A percentile compares a stretch with the other conserved stretches of the same genome.
Conservation (phyloP, 2,888 invertebrate species). For the Andrena minutula region DNA sequence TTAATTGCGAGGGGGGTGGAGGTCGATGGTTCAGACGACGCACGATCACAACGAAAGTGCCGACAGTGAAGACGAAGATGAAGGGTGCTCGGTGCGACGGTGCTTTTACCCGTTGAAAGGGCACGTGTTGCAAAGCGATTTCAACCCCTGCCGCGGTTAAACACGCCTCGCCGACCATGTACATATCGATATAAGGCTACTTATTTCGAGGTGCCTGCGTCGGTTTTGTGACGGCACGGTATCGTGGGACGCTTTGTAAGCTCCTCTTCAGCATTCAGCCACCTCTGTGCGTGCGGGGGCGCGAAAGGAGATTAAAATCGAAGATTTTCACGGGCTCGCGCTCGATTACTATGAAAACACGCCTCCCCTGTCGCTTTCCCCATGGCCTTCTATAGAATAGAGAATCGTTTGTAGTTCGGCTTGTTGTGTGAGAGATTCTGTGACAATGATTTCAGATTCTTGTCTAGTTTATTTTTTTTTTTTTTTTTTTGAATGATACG, state of each 20-base stretch:
- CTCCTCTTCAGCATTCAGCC: constrained; percentile 6
- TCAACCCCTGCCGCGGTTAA: constrained; percentile 62
- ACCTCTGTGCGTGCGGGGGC: constrained; percentile 6
- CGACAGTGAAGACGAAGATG: constrained; percentile 49
- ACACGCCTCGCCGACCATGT: constrained; percentile 62
- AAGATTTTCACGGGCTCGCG: constrained; percentile 34
- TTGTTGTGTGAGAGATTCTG: background rate
- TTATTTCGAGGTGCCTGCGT: constrained; percentile 49
- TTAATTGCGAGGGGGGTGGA: constrained; percentile 46
- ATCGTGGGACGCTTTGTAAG: background rate
- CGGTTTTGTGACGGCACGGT: constrained; percentile 34
- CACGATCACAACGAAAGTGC: constrained; percentile 46
- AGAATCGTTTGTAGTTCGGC: constrained; percentile 14
- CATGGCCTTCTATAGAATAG: background rate
- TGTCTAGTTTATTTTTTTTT: background rate
- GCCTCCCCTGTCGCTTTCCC: background rate
- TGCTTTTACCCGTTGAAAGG: constrained; percentile 52
- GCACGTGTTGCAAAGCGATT: constrained; percentile 70
- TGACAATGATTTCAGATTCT: background rate
- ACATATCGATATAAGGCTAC: constrained; percentile 64
- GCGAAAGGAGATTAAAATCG: constrained; percentile 37
- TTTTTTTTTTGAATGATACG: background rate
- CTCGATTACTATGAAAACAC: constrained; percentile 2
- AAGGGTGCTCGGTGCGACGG: constrained; percentile 54
- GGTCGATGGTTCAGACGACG: constrained; percentile 47